Evolutionary conservation across 2,797 vertebrate genomes (phyloP), one percentile per base, ranked within the genome.

Genomic region (Chaetophractus vellerosus): DNA sequence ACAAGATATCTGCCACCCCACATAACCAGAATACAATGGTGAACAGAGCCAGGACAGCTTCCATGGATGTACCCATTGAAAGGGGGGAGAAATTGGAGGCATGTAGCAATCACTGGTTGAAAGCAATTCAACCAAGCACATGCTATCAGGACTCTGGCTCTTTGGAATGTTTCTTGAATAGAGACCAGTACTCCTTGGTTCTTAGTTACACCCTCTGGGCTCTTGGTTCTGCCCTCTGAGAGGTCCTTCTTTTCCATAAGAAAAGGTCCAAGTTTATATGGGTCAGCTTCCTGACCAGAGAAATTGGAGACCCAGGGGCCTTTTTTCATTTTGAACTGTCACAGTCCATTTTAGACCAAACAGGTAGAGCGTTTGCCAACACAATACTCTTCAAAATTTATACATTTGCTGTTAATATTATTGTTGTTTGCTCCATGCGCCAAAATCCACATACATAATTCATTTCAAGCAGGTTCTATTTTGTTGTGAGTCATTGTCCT

Each of bases 291-390:
- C 83, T 78, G 24, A 31, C 61, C 69, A 93, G 1, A 68, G 88
- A 59, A 45, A 88, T 3, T 79, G 31, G 63, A 28, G 12, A 21
- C 10, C 57, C 72, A 69, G 23, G 82, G 33, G 7, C 28, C 23
- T 85, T 8, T 52, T 95, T 92, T 79, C 26, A 50, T 38, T 79
- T 74, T 91, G 23, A 88, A 74, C 36, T 48, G 8, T 81, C 75
- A 74, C 55, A 41, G 55, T 59, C 26, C 38, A 38, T 76, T 76
- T 61, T 24, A 31, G 8, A 52, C 45, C 66, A 86, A 75, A 80
- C 11, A 33, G 28, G 69, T 9, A 31, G 24, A 57, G 57, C 48
- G 48, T 85, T 76, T 61, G 57, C 57, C 78, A 83, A 66, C 68
- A 75, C 9, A 59, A 50, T n/a, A n/a, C 5, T 45, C 21, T 81